These are phyloP conservation scores for Lepus timidus DNA, from an alignment of 2,113 vertebrate genomes.

Conservation along the genomic window DNA sequence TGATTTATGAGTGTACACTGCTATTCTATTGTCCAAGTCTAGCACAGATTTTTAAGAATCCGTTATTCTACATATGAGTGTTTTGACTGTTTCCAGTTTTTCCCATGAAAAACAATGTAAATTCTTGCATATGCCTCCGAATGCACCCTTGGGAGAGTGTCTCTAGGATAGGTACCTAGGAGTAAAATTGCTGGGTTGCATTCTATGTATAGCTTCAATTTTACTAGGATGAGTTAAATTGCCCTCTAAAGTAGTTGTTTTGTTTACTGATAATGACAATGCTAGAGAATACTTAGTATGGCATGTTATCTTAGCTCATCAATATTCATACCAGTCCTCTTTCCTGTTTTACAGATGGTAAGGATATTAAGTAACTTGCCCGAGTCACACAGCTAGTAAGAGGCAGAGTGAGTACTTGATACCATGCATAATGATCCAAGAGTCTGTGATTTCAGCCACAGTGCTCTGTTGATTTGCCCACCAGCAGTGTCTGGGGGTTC, in stretches of 20 bases:
- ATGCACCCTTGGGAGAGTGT: not conserved
- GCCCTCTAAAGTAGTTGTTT: not conserved
- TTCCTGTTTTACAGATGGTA: not conserved
- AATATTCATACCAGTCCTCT: not conserved
- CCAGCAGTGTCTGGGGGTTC: not conserved
- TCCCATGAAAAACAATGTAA: not conserved
- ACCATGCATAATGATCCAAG: not conserved
- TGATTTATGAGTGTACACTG: not conserved
- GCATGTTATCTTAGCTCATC: not conserved
- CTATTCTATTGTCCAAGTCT: not conserved
- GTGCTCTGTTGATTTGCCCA: not conserved
- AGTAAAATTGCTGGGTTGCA: not conserved
- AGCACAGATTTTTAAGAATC: not conserved
- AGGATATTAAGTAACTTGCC: not conserved
- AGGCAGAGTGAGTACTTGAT: not conserved
- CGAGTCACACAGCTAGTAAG: not conserved
- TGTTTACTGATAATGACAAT: not conserved
- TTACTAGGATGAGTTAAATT: not conserved
- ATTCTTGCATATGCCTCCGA: not conserved
- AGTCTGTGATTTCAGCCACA: not conserved
- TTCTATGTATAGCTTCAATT: not conserved
- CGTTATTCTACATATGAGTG: not conserved
- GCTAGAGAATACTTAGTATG: not conserved
- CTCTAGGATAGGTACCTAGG: not conserved
- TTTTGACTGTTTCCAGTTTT: constrained; percentile 43